Evolutionary conservation across 2,797 vertebrate species (phyloP).

Genomic region (Myotis daubentonii): DNA sequence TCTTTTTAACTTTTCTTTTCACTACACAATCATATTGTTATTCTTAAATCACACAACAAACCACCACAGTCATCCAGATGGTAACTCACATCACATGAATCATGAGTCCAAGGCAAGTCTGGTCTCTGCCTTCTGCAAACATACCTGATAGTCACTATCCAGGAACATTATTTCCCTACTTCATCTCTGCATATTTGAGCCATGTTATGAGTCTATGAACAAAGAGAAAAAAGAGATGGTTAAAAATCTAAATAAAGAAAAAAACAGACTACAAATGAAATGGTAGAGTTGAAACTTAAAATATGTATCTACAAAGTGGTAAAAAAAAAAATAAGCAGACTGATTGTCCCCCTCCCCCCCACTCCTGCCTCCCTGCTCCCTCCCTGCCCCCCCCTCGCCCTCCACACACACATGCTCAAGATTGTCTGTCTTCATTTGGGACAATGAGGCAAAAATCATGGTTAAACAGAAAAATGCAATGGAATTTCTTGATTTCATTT

Average conservation of each 20-base stretch:
- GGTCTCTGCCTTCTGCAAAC: neutral
- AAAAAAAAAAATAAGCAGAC: neutral
- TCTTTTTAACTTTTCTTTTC: neutral
- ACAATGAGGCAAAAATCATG: conserved; percentile 1
- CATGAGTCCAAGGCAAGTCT: neutral
- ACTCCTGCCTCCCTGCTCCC: neutral
- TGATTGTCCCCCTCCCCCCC: neutral
- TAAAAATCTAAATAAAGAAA: neutral
- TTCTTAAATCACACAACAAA: conserved; percentile 39
- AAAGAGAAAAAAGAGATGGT: neutral
- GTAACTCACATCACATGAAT: neutral
- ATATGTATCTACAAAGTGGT: neutral
- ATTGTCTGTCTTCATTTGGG: neutral
- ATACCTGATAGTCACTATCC: neutral
- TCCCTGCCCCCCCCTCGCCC: neutral
- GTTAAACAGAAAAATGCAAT: conserved; percentile 46
- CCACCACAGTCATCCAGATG: neutral
- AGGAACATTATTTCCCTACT: neutral
- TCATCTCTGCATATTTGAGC: neutral
- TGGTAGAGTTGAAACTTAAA: neutral
- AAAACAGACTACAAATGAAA: neutral
- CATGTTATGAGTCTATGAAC: neutral
- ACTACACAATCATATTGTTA: neutral
- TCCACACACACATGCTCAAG: neutral
- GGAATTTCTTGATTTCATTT: conserved; percentile 12